phyloP scores from a whole-genome alignment of 92 coral and sea anemone genomes.

The Chrysogorgia sp. region DNA sequence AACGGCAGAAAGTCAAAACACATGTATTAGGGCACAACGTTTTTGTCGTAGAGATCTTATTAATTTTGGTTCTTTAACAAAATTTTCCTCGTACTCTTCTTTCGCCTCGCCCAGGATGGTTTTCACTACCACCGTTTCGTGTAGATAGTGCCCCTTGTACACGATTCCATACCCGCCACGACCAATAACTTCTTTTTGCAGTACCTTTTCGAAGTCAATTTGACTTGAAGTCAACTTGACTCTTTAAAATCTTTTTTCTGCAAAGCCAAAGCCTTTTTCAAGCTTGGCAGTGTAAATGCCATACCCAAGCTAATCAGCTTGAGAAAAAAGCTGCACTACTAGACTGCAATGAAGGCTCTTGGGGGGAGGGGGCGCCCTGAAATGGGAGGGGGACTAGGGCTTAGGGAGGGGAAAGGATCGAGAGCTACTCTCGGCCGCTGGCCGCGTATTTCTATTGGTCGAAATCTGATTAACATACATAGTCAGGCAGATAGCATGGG shows the following conservation, averaged over 20 bases:
- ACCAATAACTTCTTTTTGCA: background rate
- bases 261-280: background rate
- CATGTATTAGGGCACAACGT: background rate
- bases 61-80: background rate
- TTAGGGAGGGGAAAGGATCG: too few relatives aligned
- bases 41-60: background rate
- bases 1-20: background rate
- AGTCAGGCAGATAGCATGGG: too few relatives aligned
- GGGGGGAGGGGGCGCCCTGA: too few relatives aligned
- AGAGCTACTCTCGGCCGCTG: too few relatives aligned
- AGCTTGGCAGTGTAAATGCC: background rate
- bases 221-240: background rate
- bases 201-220: background rate
- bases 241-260: background rate
- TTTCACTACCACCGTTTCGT: background rate
- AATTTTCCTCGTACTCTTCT: background rate
- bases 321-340: too few relatives aligned
- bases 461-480: too few relatives aligned
- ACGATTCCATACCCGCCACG: conserved; percentile 8
- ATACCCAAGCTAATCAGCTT: too few relatives aligned
- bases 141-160: background rate
- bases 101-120: background rate
- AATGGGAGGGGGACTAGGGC: too few relatives aligned
- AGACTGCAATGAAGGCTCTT: too few relatives aligned
- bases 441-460: too few relatives aligned